Percentiles rank a stretch among this genome's conserved stretches.
Conservation (phyloP, 2,888 invertebrate species). For the Scrobipalpa costella region DNA sequence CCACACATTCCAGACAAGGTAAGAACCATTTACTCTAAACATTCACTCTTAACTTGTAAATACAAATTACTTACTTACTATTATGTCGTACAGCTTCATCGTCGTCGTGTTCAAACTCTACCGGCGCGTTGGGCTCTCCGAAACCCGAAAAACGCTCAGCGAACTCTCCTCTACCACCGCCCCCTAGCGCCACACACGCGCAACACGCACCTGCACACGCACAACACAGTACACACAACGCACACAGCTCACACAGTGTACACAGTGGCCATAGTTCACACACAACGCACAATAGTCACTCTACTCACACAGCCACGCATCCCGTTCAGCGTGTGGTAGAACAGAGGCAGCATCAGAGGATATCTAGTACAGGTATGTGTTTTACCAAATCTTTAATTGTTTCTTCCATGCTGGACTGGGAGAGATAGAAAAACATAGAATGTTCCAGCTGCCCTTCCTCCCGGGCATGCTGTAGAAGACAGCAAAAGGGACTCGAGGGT, state of each 20-base stretch:
- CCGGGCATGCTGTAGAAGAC: too few relatives aligned
- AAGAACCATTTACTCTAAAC: slow-evolving; percentile 27
- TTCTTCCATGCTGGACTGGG: too few relatives aligned
- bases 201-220: slow-evolving; percentile 28
- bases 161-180: slow-evolving; percentile 93
- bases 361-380: slow-evolving; percentile 69
- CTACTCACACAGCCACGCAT: slow-evolving; percentile 28
- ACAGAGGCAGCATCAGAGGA: slow-evolving; percentile 62
- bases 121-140: slow-evolving; percentile 90
- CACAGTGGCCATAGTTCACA: slow-evolving; percentile 44
- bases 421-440: too few relatives aligned
- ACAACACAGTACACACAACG: slow-evolving; percentile 29
- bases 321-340: slow-evolving; percentile 40
- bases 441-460: too few relatives aligned
- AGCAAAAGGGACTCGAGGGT: too few relatives aligned
- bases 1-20: slow-evolving; percentile 77
- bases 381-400: too few relatives aligned
- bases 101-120: slow-evolving; percentile 87
- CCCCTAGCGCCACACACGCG: slow-evolving; percentile 69
- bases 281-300: slow-evolving; percentile 21
- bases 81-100: slow-evolving; percentile 79
- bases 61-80: neutral
- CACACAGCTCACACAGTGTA: slow-evolving; percentile 45
- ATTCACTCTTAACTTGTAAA: neutral
- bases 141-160: slow-evolving; percentile 95